These are phyloP conservation scores for Euclidia mi DNA, from an alignment of 2,888 invertebrate genomes.

Conservation along the genomic window DNA sequence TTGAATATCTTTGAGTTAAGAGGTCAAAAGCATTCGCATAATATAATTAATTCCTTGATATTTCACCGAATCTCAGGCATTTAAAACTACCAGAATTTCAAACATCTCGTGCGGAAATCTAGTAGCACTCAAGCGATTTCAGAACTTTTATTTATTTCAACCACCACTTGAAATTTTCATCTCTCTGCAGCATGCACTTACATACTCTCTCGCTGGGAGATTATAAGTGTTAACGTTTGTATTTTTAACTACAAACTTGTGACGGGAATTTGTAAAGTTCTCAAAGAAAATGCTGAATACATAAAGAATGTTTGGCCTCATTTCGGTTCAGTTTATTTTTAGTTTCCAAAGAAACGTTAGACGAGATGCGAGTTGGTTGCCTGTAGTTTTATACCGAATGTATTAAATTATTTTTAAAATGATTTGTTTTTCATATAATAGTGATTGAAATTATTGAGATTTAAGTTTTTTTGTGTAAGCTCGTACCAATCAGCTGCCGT, in stretches of 20 bases:
- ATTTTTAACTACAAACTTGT: slow-evolving; percentile 9
- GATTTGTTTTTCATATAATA: too few species aligned
- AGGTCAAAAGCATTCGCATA: too few species aligned
- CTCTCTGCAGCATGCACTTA: slow-evolving; percentile 8
- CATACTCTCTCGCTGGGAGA: background rate
- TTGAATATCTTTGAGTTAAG: too few species aligned
- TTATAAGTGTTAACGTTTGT: slow-evolving; percentile 10
- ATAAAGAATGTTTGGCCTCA: background rate
- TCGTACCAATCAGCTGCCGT: too few species aligned
- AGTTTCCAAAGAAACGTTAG: background rate
- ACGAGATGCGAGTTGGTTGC: background rate
- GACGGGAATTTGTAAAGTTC: slow-evolving; percentile 2
- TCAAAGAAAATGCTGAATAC: background rate
- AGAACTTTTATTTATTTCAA: slow-evolving; percentile 40
- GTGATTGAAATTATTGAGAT: too few species aligned
- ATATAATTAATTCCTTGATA: too few species aligned
- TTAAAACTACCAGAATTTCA: too few species aligned
- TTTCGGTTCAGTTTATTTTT: background rate
- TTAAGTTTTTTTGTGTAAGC: too few species aligned
- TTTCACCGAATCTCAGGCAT: too few species aligned
- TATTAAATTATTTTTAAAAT: background rate
- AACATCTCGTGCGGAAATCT: too few species aligned
- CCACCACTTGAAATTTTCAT: slow-evolving; percentile 18
- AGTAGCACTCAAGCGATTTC: slow-evolving; percentile 13
- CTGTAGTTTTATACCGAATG: background rate